Evolutionary conservation across 2,113 vertebrate genomes (phyloP).

Genomic region (Cacatua alba): DNA sequence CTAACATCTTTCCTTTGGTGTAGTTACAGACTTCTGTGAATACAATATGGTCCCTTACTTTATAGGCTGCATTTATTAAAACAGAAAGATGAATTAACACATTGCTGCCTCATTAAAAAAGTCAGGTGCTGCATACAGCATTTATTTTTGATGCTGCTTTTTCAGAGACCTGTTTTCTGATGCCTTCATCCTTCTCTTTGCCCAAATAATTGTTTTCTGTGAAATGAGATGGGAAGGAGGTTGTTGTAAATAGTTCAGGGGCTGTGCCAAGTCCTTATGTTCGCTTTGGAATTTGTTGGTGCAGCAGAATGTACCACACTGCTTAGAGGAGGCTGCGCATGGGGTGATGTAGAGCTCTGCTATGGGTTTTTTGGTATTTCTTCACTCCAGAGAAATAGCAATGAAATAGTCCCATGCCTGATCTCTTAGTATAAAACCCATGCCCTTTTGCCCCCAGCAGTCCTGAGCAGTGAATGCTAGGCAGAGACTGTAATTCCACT

Average conservation of each 20-base stretch:
- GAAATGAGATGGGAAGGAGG: background rate
- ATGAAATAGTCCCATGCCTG: background rate
- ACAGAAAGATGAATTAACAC: background rate
- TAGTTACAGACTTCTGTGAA: background rate
- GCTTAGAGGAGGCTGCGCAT: accelerated
- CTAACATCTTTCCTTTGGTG: background rate
- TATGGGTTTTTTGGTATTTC: background rate
- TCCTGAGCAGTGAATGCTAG: background rate
- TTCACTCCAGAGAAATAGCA: background rate
- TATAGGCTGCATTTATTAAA: background rate
- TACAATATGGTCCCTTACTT: background rate
- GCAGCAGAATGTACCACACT: background rate
- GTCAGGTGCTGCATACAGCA: background rate
- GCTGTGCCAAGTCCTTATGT: accelerated
- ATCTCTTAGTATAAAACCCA: background rate
- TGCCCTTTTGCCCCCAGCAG: background rate
- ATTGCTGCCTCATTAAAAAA: background rate
- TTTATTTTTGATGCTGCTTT: background rate
- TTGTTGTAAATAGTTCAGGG: background rate
- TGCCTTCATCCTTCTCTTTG: background rate
- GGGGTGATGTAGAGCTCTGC: accelerated
- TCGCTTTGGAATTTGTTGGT: background rate
- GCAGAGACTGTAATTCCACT: background rate
- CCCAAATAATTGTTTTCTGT: background rate
- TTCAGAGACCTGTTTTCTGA: background rate